Evolutionary conservation across 2,888 invertebrate species (phyloP).

Genomic region (Pogonocherus hispidulus): DNA sequence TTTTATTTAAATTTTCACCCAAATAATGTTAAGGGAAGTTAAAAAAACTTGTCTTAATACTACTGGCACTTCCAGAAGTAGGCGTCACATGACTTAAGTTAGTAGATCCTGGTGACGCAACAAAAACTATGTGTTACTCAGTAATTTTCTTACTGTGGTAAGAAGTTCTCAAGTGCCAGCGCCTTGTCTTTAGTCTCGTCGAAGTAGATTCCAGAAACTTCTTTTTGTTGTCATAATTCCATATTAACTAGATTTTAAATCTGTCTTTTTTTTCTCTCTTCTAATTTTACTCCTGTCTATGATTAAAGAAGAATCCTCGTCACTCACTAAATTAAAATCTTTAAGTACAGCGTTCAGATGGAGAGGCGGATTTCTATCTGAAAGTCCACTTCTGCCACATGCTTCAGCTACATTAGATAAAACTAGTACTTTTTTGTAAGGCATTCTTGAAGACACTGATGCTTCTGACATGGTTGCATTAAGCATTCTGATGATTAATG

Average conservation of each 20-base stretch:
- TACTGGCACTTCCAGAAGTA: conserved; percentile 7
- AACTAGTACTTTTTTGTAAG: not conserved
- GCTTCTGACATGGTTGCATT: no score
- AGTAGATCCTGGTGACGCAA: no score
- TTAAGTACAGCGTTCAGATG: not conserved
- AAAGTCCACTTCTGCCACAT: not conserved
- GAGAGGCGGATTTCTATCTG: not conserved
- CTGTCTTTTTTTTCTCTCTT: not conserved
- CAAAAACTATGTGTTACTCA: no score
- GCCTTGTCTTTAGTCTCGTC: no score
- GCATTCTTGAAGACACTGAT: no score
- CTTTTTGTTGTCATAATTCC: conserved; percentile 1
- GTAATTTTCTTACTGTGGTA: no score
- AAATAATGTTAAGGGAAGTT: conserved; percentile 1
- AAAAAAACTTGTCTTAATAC: conserved; percentile 15
- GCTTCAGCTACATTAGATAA: not conserved
- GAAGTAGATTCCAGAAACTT: no score
- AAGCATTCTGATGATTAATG: no score
- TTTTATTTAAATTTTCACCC: conserved; percentile 2
- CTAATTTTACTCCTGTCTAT: not conserved
- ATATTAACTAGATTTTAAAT: not conserved
- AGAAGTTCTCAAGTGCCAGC: no score
- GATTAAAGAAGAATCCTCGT: not conserved
- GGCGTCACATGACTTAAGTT: no score
- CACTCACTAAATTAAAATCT: conserved; percentile 2